Conservation (phyloP, 2,797 vertebrate species). For the Loriculus beryllinus region DNA sequence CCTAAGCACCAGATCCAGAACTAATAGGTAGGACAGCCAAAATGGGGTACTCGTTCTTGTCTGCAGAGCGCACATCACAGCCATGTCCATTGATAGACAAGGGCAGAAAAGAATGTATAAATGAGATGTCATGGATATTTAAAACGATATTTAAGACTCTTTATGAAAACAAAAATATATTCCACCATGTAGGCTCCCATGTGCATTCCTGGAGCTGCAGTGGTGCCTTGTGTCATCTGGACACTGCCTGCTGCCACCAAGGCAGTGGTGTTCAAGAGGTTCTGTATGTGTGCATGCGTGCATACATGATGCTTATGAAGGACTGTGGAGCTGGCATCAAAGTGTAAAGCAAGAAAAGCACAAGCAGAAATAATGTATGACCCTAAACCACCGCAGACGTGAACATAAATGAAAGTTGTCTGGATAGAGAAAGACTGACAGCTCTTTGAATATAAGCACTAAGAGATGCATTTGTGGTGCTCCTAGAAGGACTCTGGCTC, state of each 20-base stretch:
- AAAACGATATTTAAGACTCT: background rate
- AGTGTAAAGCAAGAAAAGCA: background rate
- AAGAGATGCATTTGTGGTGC: conserved; percentile 23
- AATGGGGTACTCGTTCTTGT: background rate
- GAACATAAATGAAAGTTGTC: background rate
- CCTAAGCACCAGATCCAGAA: background rate
- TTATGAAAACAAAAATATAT: background rate
- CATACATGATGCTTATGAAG: fast-evolving
- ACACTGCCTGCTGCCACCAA: background rate
- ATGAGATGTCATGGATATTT: background rate
- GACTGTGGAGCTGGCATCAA: background rate
- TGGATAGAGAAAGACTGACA: background rate
- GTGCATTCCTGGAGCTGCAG: background rate
- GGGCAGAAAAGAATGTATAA: background rate
- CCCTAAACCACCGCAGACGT: background rate
- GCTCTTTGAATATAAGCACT: background rate
- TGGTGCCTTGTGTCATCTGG: background rate
- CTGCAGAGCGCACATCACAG: background rate
- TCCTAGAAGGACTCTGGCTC: conserved; percentile 12
- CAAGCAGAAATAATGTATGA: conserved; percentile 36
- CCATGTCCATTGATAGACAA: fast-evolving
- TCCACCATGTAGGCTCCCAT: background rate
- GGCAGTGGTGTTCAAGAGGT: background rate
- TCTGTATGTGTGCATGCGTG: fast-evolving
- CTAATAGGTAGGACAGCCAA: background rate